Percentiles rank a stretch among this genome's conserved stretches.
Evolutionary conservation across 2,888 invertebrate genomes (phyloP).

Genomic region (Cyrtodaria siliqua): DNA sequence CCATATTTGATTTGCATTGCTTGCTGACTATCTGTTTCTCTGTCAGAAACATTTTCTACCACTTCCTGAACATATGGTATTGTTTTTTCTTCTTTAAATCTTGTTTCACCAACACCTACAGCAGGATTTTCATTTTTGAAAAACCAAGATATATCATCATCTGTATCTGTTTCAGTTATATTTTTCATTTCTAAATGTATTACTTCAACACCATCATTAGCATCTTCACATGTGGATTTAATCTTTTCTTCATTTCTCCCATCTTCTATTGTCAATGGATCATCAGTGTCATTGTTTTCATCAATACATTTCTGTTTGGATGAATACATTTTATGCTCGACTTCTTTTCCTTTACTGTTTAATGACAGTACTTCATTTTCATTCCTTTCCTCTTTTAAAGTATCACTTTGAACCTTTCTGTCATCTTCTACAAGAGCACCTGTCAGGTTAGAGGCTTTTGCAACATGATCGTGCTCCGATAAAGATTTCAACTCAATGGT

Average conservation of each 20-base stretch:
- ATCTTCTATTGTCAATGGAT: background rate
- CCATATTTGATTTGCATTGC: too few relatives aligned
- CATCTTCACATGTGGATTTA: background rate
- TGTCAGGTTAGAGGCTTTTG: too few relatives aligned
- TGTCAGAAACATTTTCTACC: slow-evolving; percentile 2
- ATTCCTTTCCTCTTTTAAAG: too few relatives aligned
- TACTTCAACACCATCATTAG: background rate
- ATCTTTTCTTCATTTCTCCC: background rate
- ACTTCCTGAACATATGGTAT: too few relatives aligned
- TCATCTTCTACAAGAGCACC: too few relatives aligned
- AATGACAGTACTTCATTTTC: too few relatives aligned
- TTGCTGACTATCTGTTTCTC: slow-evolving; percentile 4
- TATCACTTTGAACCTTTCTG: too few relatives aligned
- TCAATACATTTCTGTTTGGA: background rate
- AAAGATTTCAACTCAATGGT: too few relatives aligned
- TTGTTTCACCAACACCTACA: background rate
- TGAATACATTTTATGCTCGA: background rate
- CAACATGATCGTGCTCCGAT: too few relatives aligned
- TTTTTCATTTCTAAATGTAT: background rate
- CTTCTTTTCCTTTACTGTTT: background rate
- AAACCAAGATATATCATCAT: slow-evolving; percentile 7
- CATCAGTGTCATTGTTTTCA: background rate
- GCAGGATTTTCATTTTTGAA: background rate
- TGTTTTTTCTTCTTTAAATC: background rate
- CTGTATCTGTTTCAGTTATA: background rate